Conservation (phyloP, 2,888 invertebrate species). For the Drosophila antonietae region DNA sequence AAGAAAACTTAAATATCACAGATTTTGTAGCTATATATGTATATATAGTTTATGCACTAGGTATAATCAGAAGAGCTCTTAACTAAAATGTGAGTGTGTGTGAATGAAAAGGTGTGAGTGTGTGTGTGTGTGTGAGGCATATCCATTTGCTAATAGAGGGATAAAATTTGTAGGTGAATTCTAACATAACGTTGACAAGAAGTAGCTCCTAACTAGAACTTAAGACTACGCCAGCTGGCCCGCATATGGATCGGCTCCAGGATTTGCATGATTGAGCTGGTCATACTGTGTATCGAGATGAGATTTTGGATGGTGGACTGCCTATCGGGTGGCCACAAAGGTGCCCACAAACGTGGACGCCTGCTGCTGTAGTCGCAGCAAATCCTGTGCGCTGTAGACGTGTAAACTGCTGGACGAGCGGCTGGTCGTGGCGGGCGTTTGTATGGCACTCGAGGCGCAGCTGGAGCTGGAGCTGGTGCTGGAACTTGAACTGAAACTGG, state of each 20-base stretch:
- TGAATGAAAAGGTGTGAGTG: conserved; percentile 12
- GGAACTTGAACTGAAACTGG: neutral
- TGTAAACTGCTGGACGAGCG: conserved; percentile 56
- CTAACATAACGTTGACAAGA: conserved; percentile 60
- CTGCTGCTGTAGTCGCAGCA: conserved; percentile 68
- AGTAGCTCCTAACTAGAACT: conserved; percentile 66
- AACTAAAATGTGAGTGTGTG: conserved; percentile 30
- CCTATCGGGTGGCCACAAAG: conserved; percentile 36
- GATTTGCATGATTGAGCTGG: conserved; percentile 7
- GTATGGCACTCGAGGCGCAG: conserved; percentile 20
- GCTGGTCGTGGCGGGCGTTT: conserved; percentile 10
- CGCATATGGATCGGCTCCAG: conserved; percentile 10
- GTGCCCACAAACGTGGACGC: conserved; percentile 32
- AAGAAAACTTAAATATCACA: conserved; percentile 84
- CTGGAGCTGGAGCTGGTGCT: conserved; percentile 4
- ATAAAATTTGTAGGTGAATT: conserved; percentile 60
- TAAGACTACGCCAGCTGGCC: conserved; percentile 43
- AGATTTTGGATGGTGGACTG: conserved; percentile 50
- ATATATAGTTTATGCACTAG: conserved; percentile 45
- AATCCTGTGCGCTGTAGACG: conserved; percentile 74
- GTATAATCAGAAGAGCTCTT: conserved; percentile 46
- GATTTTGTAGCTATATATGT: conserved; percentile 66
- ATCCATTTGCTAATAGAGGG: conserved; percentile 6
- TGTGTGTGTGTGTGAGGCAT: neutral
- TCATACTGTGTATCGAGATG: conserved; percentile 68